Conservation (phyloP, 2,888 invertebrate species). For the Oithona nana region DNA sequence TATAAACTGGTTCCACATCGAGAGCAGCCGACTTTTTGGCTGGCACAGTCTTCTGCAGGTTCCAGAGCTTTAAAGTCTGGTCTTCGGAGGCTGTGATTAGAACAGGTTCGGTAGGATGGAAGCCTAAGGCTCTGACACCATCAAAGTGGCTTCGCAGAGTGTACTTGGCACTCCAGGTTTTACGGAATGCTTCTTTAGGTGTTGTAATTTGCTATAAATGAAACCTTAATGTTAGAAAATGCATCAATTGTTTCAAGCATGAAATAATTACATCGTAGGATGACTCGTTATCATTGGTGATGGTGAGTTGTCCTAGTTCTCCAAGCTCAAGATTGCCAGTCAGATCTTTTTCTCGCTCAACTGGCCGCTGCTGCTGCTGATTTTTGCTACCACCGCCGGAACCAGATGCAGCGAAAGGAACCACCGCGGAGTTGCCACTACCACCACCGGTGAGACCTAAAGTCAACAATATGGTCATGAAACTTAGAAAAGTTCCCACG, state of each 20-base stretch:
- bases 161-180: constrained; percentile 93
- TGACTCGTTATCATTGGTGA: constrained; percentile 87
- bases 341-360: neutral
- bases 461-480: too few species aligned
- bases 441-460: too few species aligned
- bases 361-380: neutral
- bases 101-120: constrained; percentile 87
- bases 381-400: too few species aligned
- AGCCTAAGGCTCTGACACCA: constrained; percentile 71
- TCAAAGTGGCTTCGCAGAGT: constrained; percentile 86
- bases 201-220: constrained; percentile 37
- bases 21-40: constrained; percentile 85
- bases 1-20: constrained; percentile 96
- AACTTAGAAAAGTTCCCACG: too few species aligned
- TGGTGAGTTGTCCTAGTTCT: constrained; percentile 86
- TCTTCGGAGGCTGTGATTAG: constrained; percentile 96
- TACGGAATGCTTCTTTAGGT: constrained; percentile 71
- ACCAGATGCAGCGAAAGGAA: too few species aligned
- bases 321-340: constrained; percentile 55
- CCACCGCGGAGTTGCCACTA: too few species aligned
- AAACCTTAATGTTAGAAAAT: constrained; percentile 17
- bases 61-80: constrained; percentile 97
- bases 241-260: neutral
- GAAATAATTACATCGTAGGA: constrained; percentile 41
- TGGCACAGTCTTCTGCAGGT: constrained; percentile 90